Percentiles rank a stretch among this genome's conserved stretches.
Evolutionary conservation across 2,113 vertebrate genomes (phyloP).

Genomic region (Protobothrops flavoviridis): DNA sequence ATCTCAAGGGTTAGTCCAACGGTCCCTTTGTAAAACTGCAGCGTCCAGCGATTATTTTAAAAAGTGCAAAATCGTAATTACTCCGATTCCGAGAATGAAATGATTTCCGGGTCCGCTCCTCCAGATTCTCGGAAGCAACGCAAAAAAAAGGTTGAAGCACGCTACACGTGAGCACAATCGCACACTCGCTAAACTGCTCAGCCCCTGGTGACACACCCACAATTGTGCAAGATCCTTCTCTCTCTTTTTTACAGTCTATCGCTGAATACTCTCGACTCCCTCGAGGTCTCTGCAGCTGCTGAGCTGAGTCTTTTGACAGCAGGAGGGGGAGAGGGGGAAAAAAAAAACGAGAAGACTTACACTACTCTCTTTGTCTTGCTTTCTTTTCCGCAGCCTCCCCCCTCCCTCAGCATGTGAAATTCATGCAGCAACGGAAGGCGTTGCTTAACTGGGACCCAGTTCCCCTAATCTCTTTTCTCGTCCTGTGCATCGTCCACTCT

Average conservation of each 20-base stretch:
- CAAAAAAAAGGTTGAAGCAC: not conserved
- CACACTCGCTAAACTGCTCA: not conserved
- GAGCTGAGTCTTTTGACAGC: slow-evolving; percentile 13
- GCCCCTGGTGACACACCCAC: not conserved
- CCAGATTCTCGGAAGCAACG: not conserved
- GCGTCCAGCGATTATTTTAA: not conserved
- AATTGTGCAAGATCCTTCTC: not conserved
- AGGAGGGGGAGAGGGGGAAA: not conserved
- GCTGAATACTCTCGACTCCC: accelerated
- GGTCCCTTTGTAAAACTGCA: not conserved
- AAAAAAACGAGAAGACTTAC: slow-evolving; percentile 50
- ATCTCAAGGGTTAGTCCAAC: not conserved
- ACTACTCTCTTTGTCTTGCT: slow-evolving; percentile 59
- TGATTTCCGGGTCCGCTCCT: not conserved
- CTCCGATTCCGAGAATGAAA: not conserved
- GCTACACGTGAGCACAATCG: not conserved
- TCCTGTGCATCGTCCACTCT: slow-evolving; percentile 30
- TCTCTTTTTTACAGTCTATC: not conserved
- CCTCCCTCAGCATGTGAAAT: slow-evolving; percentile 42
- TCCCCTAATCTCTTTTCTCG: slow-evolving; percentile 18
- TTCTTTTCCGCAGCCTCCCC: slow-evolving; percentile 29
- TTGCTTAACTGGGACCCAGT: not conserved
- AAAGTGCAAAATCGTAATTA: not conserved
- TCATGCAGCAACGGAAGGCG: not conserved
- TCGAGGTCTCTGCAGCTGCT: not conserved